Percentiles rank a stretch among this genome's conserved stretches.
Conservation (phyloP, 2,113 vertebrate genomes). For the Embiotoca jacksoni region DNA sequence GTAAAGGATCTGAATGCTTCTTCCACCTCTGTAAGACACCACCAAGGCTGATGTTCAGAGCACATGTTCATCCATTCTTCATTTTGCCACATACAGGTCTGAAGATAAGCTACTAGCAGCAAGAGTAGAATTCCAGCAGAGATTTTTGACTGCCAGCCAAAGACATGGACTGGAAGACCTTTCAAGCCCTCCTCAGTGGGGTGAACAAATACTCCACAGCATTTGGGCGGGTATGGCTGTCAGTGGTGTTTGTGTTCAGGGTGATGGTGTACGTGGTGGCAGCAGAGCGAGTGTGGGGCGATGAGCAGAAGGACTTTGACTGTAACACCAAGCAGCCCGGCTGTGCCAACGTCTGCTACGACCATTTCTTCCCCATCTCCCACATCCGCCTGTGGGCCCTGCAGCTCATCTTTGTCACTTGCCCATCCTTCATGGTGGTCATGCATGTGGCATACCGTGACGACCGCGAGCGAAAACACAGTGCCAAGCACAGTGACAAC, state of each 20-base stretch:
- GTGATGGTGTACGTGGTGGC: conserved; percentile 91
- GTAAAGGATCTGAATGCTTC: too few relatives aligned
- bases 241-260: conserved; percentile 90
- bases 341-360: conserved; percentile 90
- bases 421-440: conserved; percentile 88
- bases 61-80: conserved; percentile 19
- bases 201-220: conserved; percentile 91
- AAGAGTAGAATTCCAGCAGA: conserved; percentile 9
- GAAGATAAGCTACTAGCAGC: not conserved
- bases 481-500: conserved; percentile 72
- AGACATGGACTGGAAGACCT: conserved; percentile 90
- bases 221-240: conserved; percentile 89
- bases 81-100: conserved; percentile 46
- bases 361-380: conserved; percentile 86
- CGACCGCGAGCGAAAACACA: conserved; percentile 85
- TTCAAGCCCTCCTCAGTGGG: conserved; percentile 88
- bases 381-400: conserved; percentile 87
- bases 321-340: conserved; percentile 91
- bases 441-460: conserved; percentile 90
- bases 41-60: not conserved
- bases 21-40: not conserved
- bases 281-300: conserved; percentile 88
- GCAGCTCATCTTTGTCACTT: conserved; percentile 87
- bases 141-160: conserved; percentile 31
- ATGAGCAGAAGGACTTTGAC: conserved; percentile 90